phyloP scores from a whole-genome alignment of 2,797 vertebrate species.

The Taeniopygia guttata region DNA sequence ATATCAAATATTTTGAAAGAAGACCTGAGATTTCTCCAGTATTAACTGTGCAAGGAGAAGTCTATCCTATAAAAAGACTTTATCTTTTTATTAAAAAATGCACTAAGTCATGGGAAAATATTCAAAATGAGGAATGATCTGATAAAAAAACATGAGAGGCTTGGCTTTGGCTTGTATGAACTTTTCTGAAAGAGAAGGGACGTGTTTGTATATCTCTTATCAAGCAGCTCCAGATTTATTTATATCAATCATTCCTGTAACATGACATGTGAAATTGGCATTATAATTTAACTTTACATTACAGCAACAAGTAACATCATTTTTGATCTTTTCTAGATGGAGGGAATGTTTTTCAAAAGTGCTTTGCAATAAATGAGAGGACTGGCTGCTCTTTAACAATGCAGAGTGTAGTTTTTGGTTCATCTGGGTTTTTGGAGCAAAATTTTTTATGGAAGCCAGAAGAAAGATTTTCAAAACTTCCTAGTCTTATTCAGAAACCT shows the following conservation, averaged over 20 bases:
- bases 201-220: not conserved
- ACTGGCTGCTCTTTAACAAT: not conserved
- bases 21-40: slow-evolving; percentile 13
- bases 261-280: slow-evolving; percentile 37
- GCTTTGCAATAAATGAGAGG: not conserved
- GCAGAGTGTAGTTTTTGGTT: not conserved
- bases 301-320: not conserved
- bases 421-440: not conserved
- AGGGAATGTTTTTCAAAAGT: not conserved
- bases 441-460: not conserved
- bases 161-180: not conserved
- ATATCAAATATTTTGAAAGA: not conserved
- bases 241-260: slow-evolving; percentile 59
- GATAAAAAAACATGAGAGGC: slow-evolving; percentile 24
- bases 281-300: slow-evolving; percentile 2
- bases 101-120: slow-evolving; percentile 39
- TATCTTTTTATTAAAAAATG: slow-evolving; percentile 57
- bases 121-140: slow-evolving; percentile 44
- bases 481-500: not conserved
- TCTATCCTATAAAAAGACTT: slow-evolving; percentile 51
- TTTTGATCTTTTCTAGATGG: slow-evolving; percentile 7
- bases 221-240: slow-evolving; percentile 48
- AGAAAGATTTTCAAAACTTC: not conserved
- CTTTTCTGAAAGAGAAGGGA: slow-evolving; percentile 21
- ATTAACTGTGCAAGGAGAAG: slow-evolving; percentile 25